Evolutionary conservation across 2,888 invertebrate genomes (phyloP), one percentile per base, ranked within the genome.

Genomic region (Lacanobia wlatinum): DNA sequence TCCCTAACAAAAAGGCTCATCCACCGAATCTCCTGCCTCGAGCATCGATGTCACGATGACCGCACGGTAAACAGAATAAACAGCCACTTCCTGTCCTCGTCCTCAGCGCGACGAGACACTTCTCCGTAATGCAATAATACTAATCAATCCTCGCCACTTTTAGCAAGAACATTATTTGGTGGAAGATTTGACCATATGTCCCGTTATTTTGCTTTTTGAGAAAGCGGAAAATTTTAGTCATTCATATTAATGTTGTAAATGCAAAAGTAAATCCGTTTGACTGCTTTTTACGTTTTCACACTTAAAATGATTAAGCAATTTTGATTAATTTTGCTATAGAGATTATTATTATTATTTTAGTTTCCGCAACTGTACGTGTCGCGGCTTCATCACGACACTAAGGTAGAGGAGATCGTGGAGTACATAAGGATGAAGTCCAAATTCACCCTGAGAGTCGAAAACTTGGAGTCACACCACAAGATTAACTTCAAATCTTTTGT

Each of bases 1-100:
- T 34, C n/a, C 7, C n/a, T 12, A 58, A 61, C 21, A 58, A 68
- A 38, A 46, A 16, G 80, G 23, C 74, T 21, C 55, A 66, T 80
- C 80, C 80, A 80, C n/a, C 34, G 59, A 50, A 59, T 40, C 12
- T 21, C 28, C 52, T 8, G 40, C 2, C 50, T 38, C 48, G 38
- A 62, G 60, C 64, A 23, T 72, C 53, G 56, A 48, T 72, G 84
- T 80, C 61, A n/a, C 72, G 78, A 87, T 86, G 90, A 90, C 80
- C 82, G 76, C 86, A 77, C 82, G 84, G 88, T 91, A 91, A 93
- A 93, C 92, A 92, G 92, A 89, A 92, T 94, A 94, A 94, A 90
- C 87, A 87, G 90, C 82, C 59, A 84, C 90, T 89, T 94, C 94
- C 94, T 88, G 94, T 88, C 88, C 75, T 65, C 56, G 81, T 90